Evolutionary conservation across 2,797 vertebrate genomes (phyloP), one percentile per base, ranked within the genome.

Genomic region (Liasis olivaceus): DNA sequence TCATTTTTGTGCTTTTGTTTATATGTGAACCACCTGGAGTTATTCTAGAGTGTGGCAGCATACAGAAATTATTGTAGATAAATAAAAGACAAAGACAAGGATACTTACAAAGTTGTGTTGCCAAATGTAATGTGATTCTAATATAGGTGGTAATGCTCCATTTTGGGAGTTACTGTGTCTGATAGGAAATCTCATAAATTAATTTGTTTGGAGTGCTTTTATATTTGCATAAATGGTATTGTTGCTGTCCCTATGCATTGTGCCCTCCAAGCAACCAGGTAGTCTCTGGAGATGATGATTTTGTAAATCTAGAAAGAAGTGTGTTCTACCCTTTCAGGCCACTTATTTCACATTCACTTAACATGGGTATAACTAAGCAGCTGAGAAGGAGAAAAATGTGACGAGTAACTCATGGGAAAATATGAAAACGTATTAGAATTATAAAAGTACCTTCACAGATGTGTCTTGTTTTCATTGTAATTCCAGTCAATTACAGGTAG

Each of bases 361-460:
- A 60, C 36, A 62, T 90, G 36, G 59, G 31, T 62, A 42, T 62
- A 47, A 24, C 22, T 36, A 7, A 12, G 20, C 54, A 59, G 26
- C 54, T 47, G 31, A 24, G 15, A 17, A 42, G 72, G 36, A 11
- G 28, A 60, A 81, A 72, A 77, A n/a, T 59, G n/a, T 77, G 31
- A 89, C 15, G 91, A 92, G 66, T 4, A 95, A 6, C 91, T 94
- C 31, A 17, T 31, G 11, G 47, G 47, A n/a, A 9, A 8, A 31
- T 36, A 87, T 36, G 91, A 93, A 26, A 17, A 42, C 90, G 51
- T 26, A 60, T 58, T 36, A 69, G 60, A 89, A 89, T 93, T 93
- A 81, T 84, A 91, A 93, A 92, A 92, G 92, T 81, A 85, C 88
- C 13, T 60, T 88, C 89, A 89, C 85, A 58, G 62, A 56, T 88